Evolutionary conservation across 2,797 vertebrate genomes (phyloP), one percentile per base, ranked within the genome.

Genomic region (Anisognathus igniventris): DNA sequence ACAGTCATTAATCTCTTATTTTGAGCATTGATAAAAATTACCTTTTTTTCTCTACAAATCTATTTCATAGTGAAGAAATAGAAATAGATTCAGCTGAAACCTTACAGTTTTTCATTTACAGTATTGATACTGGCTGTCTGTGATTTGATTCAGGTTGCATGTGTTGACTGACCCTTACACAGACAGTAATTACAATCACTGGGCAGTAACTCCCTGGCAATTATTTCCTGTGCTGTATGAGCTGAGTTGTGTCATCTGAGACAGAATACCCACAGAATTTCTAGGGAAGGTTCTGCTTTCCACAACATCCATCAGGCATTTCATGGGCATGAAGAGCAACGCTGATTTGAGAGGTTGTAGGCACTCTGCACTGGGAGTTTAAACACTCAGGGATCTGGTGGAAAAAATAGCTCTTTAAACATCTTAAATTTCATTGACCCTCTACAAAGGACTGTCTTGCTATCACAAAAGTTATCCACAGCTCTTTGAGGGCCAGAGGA

Each of bases 161-260:
- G 68, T 92, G 85, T 77, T 94, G 79, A 87, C 93, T 90, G 76
- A 96, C 54, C 84, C 47, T 80, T 86, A 25, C 22, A 16, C 6
- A 66, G 33, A n/a, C 27, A 93, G 67, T 51, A 91, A 92, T 95
- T 93, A 71, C 33, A 75, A 86, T 87, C 19, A 30, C 19, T 11
- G 30, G 53, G n/a, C n/a, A 42, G 20, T 84, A 83, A 81, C 94
- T 86, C 40, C 71, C 50, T 80, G 42, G 30, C 68, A 67, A 50
- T 78, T 74, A 30, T 42, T 64, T 67, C 42, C 42, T 2, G 5
- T 33, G 37, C 5, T 67, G 40, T n/a, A 21, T 53, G 83, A 91
- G 37, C 37, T n/a, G 47, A 77, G 22, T 10, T 86, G 17, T 66
- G 42, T 12, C 28, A 67, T 3, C 35, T 70, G 47, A 75, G 64